Evolutionary conservation across 2,888 invertebrate genomes (phyloP), one percentile per base, ranked within the genome.

Genomic region (Pachycephus smyrnensis): DNA sequence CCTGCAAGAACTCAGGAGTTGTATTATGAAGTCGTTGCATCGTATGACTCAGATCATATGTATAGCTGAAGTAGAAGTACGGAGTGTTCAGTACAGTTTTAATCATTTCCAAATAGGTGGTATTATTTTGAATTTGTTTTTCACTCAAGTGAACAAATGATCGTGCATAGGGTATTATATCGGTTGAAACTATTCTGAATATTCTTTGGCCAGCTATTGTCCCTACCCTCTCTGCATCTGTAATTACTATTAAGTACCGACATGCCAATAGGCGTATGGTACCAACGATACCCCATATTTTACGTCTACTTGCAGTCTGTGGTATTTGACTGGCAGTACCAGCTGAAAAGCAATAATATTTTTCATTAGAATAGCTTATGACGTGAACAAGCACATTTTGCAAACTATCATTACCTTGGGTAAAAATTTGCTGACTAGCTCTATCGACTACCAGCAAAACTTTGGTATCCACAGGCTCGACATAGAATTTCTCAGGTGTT

Each of bases 61-160:
- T 96, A 87, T 98, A 97, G 30, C 98, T 98, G 92, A 97, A 99
- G 92, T 98, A 99, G 86, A 97, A 97, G 86, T 95, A 95, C 1
- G 98, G 97, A 1, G 97, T 96, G 69, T 95, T 94, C 77, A 99
- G 92, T 0, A 97, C 96, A 79, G 94, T 93, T 79, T 96, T 95
- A 15, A 99, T 89, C 97, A 99, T 97, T 11, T 94, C 94, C 87
- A 98, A 92, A 89, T 99, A 99, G 9, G 94, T 93, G 81, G 94
- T 94, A 92, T 99, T 98, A 90, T 97, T 96, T 83, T 95, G 94
- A 84, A 95, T 94, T 93, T 98, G 97, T 90, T 95, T 95, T 83
- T 95, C 95, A 71, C 95, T 97, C 76, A 99, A 94, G 92, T 98
- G 98, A 76, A 97, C 93, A 68, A 95, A 94, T 32, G 97, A 96